phyloP scores from a whole-genome alignment of 1,140 invertebrate species.

The Leucophenga varia region DNA sequence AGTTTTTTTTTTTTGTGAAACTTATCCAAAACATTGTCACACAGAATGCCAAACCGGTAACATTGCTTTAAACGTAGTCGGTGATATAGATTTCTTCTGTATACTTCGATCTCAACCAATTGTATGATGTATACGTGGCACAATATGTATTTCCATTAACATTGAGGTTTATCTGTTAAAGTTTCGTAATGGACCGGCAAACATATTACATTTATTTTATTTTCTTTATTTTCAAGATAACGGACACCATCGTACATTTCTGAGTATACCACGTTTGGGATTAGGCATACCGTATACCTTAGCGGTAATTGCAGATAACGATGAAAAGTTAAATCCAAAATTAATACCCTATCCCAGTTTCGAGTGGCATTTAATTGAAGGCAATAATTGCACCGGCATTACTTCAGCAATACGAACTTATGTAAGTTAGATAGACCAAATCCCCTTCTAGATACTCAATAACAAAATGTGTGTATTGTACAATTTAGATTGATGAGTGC shows the following conservation, averaged over 20 bases:
- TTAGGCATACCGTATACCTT: slow-evolving; percentile 68
- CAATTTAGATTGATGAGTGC: slow-evolving; percentile 65
- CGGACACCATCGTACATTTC: slow-evolving; percentile 61
- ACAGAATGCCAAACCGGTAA: too few relatives aligned
- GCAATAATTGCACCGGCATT: slow-evolving; percentile 58
- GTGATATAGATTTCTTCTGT: too few relatives aligned
- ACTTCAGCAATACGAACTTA: slow-evolving; percentile 60
- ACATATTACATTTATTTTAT: background rate
- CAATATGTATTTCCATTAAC: too few relatives aligned
- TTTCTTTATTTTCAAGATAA: slow-evolving; percentile 20
- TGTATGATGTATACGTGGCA: too few relatives aligned
- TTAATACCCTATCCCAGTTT: slow-evolving; percentile 61
- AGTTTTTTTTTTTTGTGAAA: too few relatives aligned
- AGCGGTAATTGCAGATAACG: slow-evolving; percentile 59
- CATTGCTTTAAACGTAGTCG: too few relatives aligned
- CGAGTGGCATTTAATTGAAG: slow-evolving; percentile 59
- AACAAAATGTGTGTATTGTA: background rate
- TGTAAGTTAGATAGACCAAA: slow-evolving; percentile 23
- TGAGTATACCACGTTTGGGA: slow-evolving; percentile 73
- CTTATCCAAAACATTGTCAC: too few relatives aligned
- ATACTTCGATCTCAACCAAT: too few relatives aligned
- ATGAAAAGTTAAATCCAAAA: slow-evolving; percentile 32
- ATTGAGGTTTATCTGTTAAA: too few relatives aligned
- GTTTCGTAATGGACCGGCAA: too few relatives aligned
- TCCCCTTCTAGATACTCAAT: background rate